These are phyloP conservation scores for Toxotes chatareus DNA, from an alignment of 2,113 vertebrate genomes.

Conservation along the genomic window DNA sequence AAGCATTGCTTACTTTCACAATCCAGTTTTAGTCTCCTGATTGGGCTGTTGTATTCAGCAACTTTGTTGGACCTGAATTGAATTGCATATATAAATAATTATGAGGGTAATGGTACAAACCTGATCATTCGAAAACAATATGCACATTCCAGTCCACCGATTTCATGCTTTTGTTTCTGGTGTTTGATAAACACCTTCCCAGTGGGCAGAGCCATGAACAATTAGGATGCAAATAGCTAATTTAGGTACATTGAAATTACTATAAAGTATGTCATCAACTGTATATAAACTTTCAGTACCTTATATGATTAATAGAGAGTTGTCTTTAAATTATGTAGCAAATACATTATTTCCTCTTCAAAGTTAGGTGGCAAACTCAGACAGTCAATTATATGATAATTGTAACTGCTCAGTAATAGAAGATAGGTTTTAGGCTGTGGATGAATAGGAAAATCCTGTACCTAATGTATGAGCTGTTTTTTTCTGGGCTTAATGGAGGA, in stretches of 20 bases:
- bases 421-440: neutral
- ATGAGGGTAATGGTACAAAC: neutral
- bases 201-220: neutral
- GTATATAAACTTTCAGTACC: neutral
- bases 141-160: neutral
- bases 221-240: constrained; percentile 8
- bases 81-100: constrained; percentile 30
- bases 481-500: neutral
- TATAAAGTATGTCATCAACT: neutral
- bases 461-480: constrained; percentile 6
- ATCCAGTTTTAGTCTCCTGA: constrained; percentile 10
- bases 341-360: neutral
- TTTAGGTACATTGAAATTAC: neutral
- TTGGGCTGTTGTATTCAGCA: neutral
- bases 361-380: neutral
- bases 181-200: neutral
- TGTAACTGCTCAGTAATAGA: neutral
- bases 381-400: neutral
- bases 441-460: neutral
- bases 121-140: constrained; percentile 2
- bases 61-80: neutral
- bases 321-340: neutral
- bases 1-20: constrained; percentile 4
- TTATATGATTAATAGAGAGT: neutral
- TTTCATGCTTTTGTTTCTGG: neutral